phyloP scores from a whole-genome alignment of 2,888 invertebrate genomes.

The Troides helena region DNA sequence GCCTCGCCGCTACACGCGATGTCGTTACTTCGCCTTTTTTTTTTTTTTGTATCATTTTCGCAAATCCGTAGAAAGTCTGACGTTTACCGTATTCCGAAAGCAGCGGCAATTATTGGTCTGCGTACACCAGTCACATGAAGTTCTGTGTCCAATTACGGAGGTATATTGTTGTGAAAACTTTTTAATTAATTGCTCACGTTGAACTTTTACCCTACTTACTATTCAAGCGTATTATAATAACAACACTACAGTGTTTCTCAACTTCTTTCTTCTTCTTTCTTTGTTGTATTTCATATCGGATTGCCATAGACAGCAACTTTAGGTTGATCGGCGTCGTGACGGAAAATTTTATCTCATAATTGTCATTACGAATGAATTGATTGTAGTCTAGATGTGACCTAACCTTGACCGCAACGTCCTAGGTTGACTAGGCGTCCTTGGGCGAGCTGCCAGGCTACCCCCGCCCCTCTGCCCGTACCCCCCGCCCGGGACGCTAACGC shows the following conservation, averaged over 20 bases:
- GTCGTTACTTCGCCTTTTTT: constrained; percentile 46
- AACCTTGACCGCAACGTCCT: constrained; percentile 66
- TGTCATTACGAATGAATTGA: constrained; percentile 6
- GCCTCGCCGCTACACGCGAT: constrained; percentile 69
- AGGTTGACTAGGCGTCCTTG: constrained; percentile 71
- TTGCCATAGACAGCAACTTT: neutral
- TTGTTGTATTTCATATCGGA: neutral
- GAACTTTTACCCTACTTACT: neutral
- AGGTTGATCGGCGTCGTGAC: no score
- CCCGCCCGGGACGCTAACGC: constrained; percentile 36
- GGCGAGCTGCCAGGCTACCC: constrained; percentile 58
- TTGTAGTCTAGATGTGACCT: constrained; percentile 37
- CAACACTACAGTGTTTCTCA: neutral
- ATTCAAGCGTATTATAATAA: neutral
- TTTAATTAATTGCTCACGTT: neutral
- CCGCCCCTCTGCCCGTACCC: constrained; percentile 24
- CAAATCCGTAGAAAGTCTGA: constrained; percentile 68
- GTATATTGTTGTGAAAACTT: neutral
- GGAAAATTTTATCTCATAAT: neutral
- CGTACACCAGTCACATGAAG: neutral
- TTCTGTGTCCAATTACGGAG: neutral
- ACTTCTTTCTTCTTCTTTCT: neutral
- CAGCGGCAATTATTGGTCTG: constrained; percentile 1
- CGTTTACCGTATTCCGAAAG: constrained; percentile 13
- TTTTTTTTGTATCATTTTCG: constrained; percentile 63